Base-by-base conservation (phyloP, 2,797 vertebrate genomes). In the Dicrostonyx torquatus region DNA sequence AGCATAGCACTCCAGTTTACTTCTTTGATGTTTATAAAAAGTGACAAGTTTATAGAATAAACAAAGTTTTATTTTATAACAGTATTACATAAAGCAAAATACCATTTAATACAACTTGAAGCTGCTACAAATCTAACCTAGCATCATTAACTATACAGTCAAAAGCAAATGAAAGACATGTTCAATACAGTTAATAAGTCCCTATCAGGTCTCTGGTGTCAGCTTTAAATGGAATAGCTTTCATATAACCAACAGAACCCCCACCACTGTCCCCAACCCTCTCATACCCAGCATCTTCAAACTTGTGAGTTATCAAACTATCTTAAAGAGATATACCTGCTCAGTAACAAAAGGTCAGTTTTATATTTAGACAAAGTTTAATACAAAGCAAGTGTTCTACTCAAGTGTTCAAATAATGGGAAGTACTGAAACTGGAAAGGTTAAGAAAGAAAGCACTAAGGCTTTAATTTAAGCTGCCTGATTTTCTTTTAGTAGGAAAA, bases 61-160 rank as follows among this genome's bases (percentile, higher is more conserved):
- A 98, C 98, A 98, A 98, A 98, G 98, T 99, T 87, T 99, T 99
- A 98, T 99, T 99, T 98, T 97, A 98, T 98, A 98, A 98, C 97
- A 98, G 98, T 98, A 98, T 98, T 98, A 98, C 98, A 98, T 98
- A 98, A 98, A 98, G 98, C 97, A 98, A 98, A 98, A 98, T 98
- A 98, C 97, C 98, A 98, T 98, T 98, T 98, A 98, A 98, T 98
- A 98, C 98, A 99, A 98, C 97, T 98, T 98, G 83, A 98, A 98
- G 98, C 98, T 98, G 97, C 98, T 98, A 98, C 97, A 98, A 98
- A 98, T 98, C 98, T 98, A 99, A 98, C 98, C 98, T 98, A 98
- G 98, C 98, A 95, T 97, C 96, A 91, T 97, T 98, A 98, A 98
- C 98, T 98, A 98, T 98, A 98, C 98, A 97, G 96, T 97, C 90